A percentile compares a stretch with the other conserved stretches of the same genome.
phyloP scores from a whole-genome alignment of 2,113 vertebrate species.

The Conger conger region DNA sequence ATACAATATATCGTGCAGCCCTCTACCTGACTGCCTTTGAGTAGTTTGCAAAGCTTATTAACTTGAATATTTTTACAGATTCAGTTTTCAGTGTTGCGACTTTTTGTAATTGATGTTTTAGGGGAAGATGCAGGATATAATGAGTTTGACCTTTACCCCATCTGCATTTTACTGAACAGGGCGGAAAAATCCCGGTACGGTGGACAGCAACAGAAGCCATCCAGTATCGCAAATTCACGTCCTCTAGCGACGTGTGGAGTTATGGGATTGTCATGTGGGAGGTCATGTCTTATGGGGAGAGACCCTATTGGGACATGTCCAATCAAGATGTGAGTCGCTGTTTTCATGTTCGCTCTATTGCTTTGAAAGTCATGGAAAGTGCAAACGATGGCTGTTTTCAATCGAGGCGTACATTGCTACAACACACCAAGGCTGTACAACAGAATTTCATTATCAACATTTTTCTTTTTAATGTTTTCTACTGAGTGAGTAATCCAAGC shows the following conservation, averaged over 20 bases:
- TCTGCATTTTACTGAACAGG: constrained; percentile 71
- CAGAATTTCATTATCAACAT: neutral
- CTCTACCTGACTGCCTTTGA: constrained; percentile 4
- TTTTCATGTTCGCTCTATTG: neutral
- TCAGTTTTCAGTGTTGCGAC: constrained; percentile 25
- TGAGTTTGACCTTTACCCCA: constrained; percentile 52
- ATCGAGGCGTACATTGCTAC: neutral
- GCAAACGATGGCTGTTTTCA: neutral
- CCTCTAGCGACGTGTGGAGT: constrained; percentile 96
- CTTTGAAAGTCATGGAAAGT: neutral
- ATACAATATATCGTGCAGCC: too few species aligned
- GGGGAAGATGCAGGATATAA: constrained; percentile 52
- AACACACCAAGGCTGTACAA: neutral
- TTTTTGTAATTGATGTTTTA: constrained; percentile 52
- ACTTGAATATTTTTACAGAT: constrained; percentile 14
- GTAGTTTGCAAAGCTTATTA: constrained; percentile 9
- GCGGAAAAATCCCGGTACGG: constrained; percentile 96
- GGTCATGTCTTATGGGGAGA: constrained; percentile 97
- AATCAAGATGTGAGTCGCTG: constrained; percentile 93
- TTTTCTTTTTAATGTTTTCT: constrained; percentile 10
- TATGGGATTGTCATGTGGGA: constrained; percentile 99
- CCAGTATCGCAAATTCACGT: constrained; percentile 97
- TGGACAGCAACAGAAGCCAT: constrained; percentile 98
- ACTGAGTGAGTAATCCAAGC: neutral
- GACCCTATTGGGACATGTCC: constrained; percentile 99